Base-by-base conservation (phyloP, 1,140 invertebrate species). In the Cylas formicarius region DNA sequence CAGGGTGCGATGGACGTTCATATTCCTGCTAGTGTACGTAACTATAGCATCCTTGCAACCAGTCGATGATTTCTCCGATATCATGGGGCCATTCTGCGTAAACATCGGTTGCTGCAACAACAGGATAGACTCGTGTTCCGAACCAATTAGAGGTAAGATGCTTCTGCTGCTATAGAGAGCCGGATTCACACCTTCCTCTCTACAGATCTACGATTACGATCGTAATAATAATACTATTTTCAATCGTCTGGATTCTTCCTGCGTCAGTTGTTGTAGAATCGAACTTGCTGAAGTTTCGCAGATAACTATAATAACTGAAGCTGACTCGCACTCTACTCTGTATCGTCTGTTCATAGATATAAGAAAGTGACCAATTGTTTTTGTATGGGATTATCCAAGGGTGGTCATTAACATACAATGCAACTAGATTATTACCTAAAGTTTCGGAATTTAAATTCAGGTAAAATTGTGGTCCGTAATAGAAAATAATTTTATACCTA, bases 91-190 rank as follows among this genome's bases (percentile, higher is more conserved):
- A 1, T 64, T 60, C 32, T 66, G 64, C 43, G 43, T 19, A 20
- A 11, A 27, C 2, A 53, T 51, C 20, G 54, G 54, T 10, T 90
- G 87, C 56, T 91, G 87, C 59, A 53, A 63, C 1, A 77, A 78
- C 9, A 67, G 87, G 23, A 65, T 76, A 49, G 87, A 91, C 60
- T 70, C 76, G 4, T 91, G 87, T 61, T 76, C 80, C 1, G 71
- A 78, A 14, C 85, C 84, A 7, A 86, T 90, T 48, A 52, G 73
- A 39, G 66, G 72, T 73, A 58, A 67, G 46, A 27, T 11, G 26
- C 10, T 26, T 29, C 36, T 5, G 10, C 38, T 41, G 10, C 13
- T 18, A 33, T 40, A n/a, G 14, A 11, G 18, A 26, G 5, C 13
- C 6, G 9, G 4, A 4, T 24, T 1, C 13, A 2, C 18, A 33